Percentiles rank a stretch among this genome's conserved stretches.
phyloP scores from a whole-genome alignment of 1,140 invertebrate species.

The Drosophila sturtevanti region DNA sequence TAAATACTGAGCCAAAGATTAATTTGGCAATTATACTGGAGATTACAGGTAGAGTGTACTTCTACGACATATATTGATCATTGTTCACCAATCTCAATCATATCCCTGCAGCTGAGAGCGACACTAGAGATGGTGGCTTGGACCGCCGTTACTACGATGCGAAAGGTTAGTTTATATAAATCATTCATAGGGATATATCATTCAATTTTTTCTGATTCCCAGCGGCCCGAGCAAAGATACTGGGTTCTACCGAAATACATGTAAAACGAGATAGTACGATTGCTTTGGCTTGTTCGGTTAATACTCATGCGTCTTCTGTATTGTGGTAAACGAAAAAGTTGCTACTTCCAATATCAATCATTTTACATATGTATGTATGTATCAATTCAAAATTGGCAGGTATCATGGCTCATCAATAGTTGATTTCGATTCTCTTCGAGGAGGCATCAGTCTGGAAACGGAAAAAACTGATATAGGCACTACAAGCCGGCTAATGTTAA shows the following conservation, averaged over 20 bases:
- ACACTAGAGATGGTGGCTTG: slow-evolving; percentile 52
- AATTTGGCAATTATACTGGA: slow-evolving; percentile 90
- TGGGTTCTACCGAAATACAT: slow-evolving; percentile 93
- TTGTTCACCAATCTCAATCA: neutral
- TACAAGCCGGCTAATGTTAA: slow-evolving; percentile 94
- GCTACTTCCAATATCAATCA: neutral
- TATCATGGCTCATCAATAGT: slow-evolving; percentile 91
- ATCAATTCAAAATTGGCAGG: slow-evolving; percentile 71
- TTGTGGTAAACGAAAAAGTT: slow-evolving; percentile 53
- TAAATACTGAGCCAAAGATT: slow-evolving; percentile 93
- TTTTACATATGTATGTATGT: no score
- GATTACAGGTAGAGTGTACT: slow-evolving; percentile 88
- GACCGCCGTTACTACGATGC: slow-evolving; percentile 64
- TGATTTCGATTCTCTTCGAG: slow-evolving; percentile 93
- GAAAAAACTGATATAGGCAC: slow-evolving; percentile 94
- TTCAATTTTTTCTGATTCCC: neutral
- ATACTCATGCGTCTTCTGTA: slow-evolving; percentile 90
- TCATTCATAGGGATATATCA: neutral
- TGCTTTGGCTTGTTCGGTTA: slow-evolving; percentile 93
- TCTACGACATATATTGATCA: neutral
- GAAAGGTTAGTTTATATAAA: slow-evolving; percentile 51
- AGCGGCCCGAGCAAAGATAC: slow-evolving; percentile 93
- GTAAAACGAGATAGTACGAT: slow-evolving; percentile 96
- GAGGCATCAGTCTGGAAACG: slow-evolving; percentile 94
- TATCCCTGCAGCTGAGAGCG: slow-evolving; percentile 60